Conservation (phyloP, 2,888 invertebrate genomes). For the Gymnocheta viridis region DNA sequence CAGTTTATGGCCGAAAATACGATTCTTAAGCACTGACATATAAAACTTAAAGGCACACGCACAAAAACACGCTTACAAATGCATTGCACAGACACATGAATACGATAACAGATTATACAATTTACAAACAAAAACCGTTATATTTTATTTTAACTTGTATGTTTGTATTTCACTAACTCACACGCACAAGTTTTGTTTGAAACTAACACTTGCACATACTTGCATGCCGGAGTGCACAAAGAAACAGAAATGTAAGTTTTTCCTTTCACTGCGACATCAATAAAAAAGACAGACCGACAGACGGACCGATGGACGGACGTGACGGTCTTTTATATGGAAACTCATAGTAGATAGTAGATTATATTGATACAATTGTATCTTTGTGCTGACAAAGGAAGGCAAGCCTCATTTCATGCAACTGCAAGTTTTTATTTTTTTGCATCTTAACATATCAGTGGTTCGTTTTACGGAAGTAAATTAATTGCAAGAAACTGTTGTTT, state of each 20-base stretch:
- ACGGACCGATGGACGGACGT: neutral
- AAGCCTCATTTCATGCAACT: neutral
- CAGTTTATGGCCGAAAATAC: constrained; percentile 65
- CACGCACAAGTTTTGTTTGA: neutral
- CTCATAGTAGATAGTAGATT: constrained; percentile 2
- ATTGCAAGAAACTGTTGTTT: constrained; percentile 65
- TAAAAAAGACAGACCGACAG: neutral
- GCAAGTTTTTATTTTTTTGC: neutral
- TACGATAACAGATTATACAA: constrained; percentile 23
- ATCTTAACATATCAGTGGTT: neutral
- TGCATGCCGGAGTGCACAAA: neutral
- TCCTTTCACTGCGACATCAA: constrained; percentile 9
- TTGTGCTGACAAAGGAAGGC: neutral
- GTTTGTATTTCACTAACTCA: constrained; percentile 35
- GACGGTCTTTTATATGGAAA: neutral
- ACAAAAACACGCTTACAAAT: neutral
- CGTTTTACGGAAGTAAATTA: constrained; percentile 66
- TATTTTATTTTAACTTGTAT: constrained; percentile 49
- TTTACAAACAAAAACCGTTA: constrained; percentile 51
- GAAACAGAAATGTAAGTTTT: neutral
- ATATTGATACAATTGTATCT: constrained; percentile 48
- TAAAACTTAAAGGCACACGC: neutral
- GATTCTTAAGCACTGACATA: constrained; percentile 59
- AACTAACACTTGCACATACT: neutral
- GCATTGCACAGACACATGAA: neutral